Conservation (phyloP, 2,888 invertebrate genomes). For the Ornithoptera alexandrae region DNA sequence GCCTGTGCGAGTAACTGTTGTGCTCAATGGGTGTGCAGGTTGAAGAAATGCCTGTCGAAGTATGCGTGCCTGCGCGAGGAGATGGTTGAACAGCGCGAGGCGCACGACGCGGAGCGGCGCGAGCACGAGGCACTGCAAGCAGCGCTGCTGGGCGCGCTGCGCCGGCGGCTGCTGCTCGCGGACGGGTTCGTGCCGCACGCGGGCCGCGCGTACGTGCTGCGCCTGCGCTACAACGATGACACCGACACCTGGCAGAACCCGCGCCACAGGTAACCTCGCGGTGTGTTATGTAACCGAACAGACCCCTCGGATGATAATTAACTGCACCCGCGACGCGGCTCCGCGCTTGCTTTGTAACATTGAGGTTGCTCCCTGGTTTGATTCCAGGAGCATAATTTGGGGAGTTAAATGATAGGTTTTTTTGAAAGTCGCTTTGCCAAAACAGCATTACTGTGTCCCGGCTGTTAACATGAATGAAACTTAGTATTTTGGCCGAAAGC, state of each 20-base stretch:
- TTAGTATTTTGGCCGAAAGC: too few species aligned
- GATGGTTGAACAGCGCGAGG: slow-evolving; percentile 82
- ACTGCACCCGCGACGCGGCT: not conserved
- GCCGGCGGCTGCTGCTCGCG: slow-evolving; percentile 89
- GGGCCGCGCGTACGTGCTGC: slow-evolving; percentile 49
- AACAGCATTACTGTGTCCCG: too few species aligned
- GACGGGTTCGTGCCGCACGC: slow-evolving; percentile 91
- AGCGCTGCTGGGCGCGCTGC: slow-evolving; percentile 84
- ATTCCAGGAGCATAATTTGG: not conserved
- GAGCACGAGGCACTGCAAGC: slow-evolving; percentile 91
- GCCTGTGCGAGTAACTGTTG: too few species aligned
- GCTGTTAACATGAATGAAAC: too few species aligned
- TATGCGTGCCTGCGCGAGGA: slow-evolving; percentile 81
- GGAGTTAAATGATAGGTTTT: too few species aligned
- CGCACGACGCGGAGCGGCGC: slow-evolving; percentile 94
- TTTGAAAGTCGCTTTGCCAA: too few species aligned
- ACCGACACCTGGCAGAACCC: slow-evolving; percentile 59
- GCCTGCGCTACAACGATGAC: slow-evolving; percentile 60
- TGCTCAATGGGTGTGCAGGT: slow-evolving; percentile 67
- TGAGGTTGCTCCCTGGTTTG: too few species aligned
- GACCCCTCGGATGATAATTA: slow-evolving; percentile 5
- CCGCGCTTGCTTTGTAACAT: not conserved
- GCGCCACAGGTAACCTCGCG: slow-evolving; percentile 4
- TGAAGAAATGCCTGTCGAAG: slow-evolving; percentile 94
- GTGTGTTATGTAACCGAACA: not conserved